Evolutionary conservation across 2,888 invertebrate genomes (phyloP).

Genomic region (Ferdinandea cuprea): DNA sequence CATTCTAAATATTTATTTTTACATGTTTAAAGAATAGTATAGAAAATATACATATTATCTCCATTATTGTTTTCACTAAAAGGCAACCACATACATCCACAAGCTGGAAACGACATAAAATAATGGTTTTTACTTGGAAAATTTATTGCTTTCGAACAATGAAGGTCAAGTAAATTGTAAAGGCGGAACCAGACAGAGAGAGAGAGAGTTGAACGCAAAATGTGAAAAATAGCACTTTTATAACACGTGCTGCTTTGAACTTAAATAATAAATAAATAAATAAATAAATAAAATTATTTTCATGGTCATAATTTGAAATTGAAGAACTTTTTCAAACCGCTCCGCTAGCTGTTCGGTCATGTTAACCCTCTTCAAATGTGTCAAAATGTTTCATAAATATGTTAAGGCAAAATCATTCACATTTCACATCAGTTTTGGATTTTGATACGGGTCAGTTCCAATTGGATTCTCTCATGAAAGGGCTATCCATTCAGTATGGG

Average conservation of each 20-base stretch:
- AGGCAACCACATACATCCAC: neutral
- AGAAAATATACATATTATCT: neutral
- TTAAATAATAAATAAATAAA: no score
- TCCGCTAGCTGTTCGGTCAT: neutral
- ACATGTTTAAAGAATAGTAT: neutral
- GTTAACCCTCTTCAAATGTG: slow-evolving; percentile 42
- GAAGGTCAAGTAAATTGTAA: slow-evolving; percentile 2
- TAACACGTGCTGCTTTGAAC: no score
- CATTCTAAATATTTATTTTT: slow-evolving; percentile 7
- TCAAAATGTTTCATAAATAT: slow-evolving; percentile 38
- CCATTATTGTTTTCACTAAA: neutral
- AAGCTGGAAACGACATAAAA: slow-evolving; percentile 13
- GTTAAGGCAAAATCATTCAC: slow-evolving; percentile 6
- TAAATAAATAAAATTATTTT: no score
- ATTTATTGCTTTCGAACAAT: slow-evolving; percentile 3
- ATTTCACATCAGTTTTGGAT: slow-evolving; percentile 14
- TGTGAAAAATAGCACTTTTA: no score
- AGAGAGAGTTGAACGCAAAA: no score
- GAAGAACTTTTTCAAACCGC: no score
- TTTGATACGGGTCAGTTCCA: slow-evolving; percentile 27
- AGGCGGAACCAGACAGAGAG: no score
- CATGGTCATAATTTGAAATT: no score
- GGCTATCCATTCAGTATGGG: neutral
- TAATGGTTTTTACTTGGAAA: slow-evolving; percentile 33
- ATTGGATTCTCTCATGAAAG: neutral